Percentiles rank a stretch among this genome's conserved stretches.
Conservation (phyloP, 2,113 vertebrate species). For the Crotalus helleri region DNA sequence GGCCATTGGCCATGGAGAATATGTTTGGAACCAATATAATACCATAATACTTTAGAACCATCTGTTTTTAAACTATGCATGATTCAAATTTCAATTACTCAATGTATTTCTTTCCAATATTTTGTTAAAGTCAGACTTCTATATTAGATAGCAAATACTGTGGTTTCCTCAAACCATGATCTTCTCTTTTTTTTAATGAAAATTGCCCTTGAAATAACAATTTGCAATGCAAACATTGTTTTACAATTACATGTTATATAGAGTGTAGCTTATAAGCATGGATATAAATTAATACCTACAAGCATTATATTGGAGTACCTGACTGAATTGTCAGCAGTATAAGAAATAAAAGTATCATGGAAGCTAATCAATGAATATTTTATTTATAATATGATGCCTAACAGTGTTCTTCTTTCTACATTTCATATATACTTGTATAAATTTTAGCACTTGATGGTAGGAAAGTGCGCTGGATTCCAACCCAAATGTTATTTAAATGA, state of each 20-base stretch:
- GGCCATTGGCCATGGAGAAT: slow-evolving; percentile 5
- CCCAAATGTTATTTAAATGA: slow-evolving; percentile 41
- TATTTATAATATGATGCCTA: slow-evolving; percentile 47
- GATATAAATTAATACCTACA: slow-evolving; percentile 46
- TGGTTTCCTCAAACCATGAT: neutral
- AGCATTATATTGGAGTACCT: slow-evolving; percentile 32
- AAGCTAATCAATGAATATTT: slow-evolving; percentile 58
- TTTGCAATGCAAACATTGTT: neutral
- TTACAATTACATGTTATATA: neutral
- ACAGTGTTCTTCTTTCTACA: slow-evolving; percentile 46
- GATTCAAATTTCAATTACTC: neutral
- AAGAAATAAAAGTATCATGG: slow-evolving; percentile 55
- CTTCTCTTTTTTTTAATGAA: slow-evolving; percentile 11
- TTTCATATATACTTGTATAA: slow-evolving; percentile 40
- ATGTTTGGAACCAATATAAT: neutral
- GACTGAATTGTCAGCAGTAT: slow-evolving; percentile 45
- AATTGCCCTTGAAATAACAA: neutral
- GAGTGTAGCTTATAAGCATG: slow-evolving; percentile 29
- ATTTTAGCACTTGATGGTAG: slow-evolving; percentile 39
- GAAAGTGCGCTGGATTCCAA: slow-evolving; percentile 35
- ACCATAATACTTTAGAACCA: neutral
- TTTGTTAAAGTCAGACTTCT: neutral
- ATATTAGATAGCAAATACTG: slow-evolving; percentile 2
- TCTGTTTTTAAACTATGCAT: neutral
- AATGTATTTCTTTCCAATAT: neutral